Evolutionary conservation across 2,113 vertebrate species (phyloP), one percentile per base, ranked within the genome.

Genomic region (Rallus limicola): DNA sequence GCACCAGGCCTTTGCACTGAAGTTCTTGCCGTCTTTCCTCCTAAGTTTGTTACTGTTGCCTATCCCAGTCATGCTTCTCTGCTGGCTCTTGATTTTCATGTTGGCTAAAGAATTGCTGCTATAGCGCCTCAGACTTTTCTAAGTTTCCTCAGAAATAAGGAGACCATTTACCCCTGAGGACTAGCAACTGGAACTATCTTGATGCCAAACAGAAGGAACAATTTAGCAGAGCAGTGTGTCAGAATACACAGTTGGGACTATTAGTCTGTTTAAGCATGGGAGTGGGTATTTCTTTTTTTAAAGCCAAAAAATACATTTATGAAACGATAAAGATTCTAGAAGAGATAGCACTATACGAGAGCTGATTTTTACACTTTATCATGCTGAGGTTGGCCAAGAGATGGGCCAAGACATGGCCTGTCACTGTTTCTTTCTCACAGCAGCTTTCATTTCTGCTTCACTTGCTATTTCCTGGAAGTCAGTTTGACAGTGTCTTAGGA

Each of bases 401-500:
- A 46, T 46, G 42, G 86, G 59, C 71, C 79, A 83, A 67, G 85
- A 68, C 50, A 63, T 4, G 6, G 48, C 3, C 71, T 69, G 42
- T 62, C 58, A 48, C 19, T 60, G 24, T 89, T 88, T 40, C 46
- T 78, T 96, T 90, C 70, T 71, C 70, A 67, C 56, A 70, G 38
- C 52, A 94, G 75, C 62, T 95, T 91, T 88, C 36, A 29, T 86
- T 93, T 79, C 63, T 90, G 25, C 42, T 94, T 86, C 64, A 31
- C n/a, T 84, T 68, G 17, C 76, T 91, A 1, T 48, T 93, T 72
- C 65, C 64, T 74, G 89, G 52, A 90, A 83, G 40, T 10, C 31
- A 46, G 33, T 64, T 94, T 75, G 69, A 50, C 25, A 56, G 69
- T 40, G 8, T 67, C 9, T 67, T 67, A 40, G 16, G 29, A 26